Base-by-base conservation (phyloP, 2,113 vertebrate genomes). In the Mustela lutreola region DNA sequence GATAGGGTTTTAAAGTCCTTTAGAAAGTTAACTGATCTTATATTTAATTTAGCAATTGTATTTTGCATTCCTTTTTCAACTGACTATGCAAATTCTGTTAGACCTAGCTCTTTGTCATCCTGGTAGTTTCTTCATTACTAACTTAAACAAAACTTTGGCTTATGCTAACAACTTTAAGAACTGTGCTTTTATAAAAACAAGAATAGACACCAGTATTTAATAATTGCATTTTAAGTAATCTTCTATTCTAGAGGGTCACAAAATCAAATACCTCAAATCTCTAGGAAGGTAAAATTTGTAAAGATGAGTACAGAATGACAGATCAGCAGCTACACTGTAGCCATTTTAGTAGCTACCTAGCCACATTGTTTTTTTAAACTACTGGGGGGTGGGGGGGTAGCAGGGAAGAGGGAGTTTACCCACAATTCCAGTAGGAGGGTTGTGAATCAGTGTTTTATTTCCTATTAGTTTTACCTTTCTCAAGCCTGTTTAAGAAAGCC, bases 91-190 rank as follows among this genome's bases (percentile, higher is more conserved):
- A 90, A 53, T 53, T 28, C 12, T 60, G 24, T 88, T 45, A 33
- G n/a, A 60, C 67, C 3, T n/a, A 88, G 15, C 9, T 67, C 33
- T 83, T 18, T 94, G n/a, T 45, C 9, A 4, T 39, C 42, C 8
- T 91, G 22, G 5, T 81, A 70, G 24, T 85, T 91, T 94, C 45
- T 81, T 93, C 22, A 90, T 63, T 31, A 45, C 42, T 91, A 87
- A 84, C 18, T 91, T 81, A 85, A 91, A 93, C 33, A 91, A 62
- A 86, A 94, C 24, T 87, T 15, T 78, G 56, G 10, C n/a, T 58
- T 65, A n/a, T 50, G 28, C 42, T 76, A 95, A 80, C 22, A 91
- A 97, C 6, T 67, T 90, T 86, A 85, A 93, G 53, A 96, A 96
- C 0, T 56, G 3, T 48, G 36, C 10, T 70, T 80, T 90, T 83